Evolutionary conservation across 1,140 invertebrate genomes (phyloP).

Genomic region (Apis dorsata): DNA sequence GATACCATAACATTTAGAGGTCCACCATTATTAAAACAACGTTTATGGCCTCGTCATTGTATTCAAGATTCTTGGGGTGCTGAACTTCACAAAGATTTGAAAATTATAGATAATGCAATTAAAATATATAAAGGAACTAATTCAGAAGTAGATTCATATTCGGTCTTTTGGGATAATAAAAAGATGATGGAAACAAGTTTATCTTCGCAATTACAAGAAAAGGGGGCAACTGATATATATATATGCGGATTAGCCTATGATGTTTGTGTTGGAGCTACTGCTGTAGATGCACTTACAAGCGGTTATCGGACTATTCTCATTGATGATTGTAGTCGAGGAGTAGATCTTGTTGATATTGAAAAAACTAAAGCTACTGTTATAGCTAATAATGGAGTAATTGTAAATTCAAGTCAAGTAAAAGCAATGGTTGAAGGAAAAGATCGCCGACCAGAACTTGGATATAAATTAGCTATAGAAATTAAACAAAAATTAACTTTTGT

Average conservation of each 20-base stretch:
- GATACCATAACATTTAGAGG: constrained; percentile 96
- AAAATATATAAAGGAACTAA: constrained; percentile 97
- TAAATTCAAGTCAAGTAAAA: constrained; percentile 88
- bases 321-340: constrained; percentile 94
- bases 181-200: constrained; percentile 93
- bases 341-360: constrained; percentile 91
- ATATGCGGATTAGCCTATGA: constrained; percentile 98
- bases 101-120: constrained; percentile 87
- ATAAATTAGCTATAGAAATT: constrained; percentile 91
- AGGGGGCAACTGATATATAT: constrained; percentile 94
- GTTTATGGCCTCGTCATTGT: constrained; percentile 97
- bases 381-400: constrained; percentile 88
- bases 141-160: constrained; percentile 97
- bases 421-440: constrained; percentile 93
- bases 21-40: constrained; percentile 90
- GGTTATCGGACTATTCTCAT: constrained; percentile 94
- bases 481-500: constrained; percentile 76
- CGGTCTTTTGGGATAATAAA: constrained; percentile 98
- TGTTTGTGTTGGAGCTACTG: constrained; percentile 96
- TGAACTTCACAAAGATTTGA: constrained; percentile 94
- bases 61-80: constrained; percentile 97
- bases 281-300: constrained; percentile 90
- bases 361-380: constrained; percentile 88
- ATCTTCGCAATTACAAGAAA: constrained; percentile 88
- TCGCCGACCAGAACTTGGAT: constrained; percentile 91